Percentiles rank a stretch among this genome's conserved stretches.
Conservation (phyloP, 2,888 invertebrate genomes). For the Synergus itoensis region DNA sequence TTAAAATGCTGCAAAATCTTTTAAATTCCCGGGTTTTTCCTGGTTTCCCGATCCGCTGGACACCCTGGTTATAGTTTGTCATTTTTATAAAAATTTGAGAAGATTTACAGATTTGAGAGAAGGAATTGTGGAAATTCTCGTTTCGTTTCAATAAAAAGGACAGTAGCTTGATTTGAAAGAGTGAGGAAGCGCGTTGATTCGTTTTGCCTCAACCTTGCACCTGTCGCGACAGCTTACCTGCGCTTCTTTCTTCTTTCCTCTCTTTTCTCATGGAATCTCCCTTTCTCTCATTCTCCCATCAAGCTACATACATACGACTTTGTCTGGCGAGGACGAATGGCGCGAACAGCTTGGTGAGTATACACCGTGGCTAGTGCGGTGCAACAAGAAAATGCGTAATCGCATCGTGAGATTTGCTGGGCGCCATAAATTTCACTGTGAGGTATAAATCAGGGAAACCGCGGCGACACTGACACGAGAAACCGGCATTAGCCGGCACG, state of each 20-base stretch:
- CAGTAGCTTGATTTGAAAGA: background rate
- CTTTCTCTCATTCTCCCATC: conserved; percentile 5
- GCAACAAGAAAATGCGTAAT: conserved; percentile 53
- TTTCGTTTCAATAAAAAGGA: background rate
- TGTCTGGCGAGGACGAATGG: conserved; percentile 9
- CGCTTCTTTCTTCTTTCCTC: conserved; percentile 34
- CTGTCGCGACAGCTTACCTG: conserved; percentile 43
- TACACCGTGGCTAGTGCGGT: conserved; percentile 41
- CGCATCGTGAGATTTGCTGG: conserved; percentile 51
- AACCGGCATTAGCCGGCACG: conserved; percentile 52
- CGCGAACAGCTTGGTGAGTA: conserved; percentile 43
- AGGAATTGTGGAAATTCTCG: background rate
- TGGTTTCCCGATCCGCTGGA: too few relatives aligned
- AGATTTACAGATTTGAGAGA: background rate
- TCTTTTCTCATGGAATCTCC: conserved; percentile 1
- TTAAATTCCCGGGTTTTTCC: too few relatives aligned
- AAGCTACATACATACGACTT: background rate
- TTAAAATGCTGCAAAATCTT: too few relatives aligned
- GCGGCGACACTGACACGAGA: conserved; percentile 55
- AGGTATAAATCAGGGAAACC: conserved; percentile 59
- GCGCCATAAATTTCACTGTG: conserved; percentile 56
- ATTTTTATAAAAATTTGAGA: too few relatives aligned
- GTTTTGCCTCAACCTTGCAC: conserved; percentile 37
- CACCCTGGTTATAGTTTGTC: too few relatives aligned
- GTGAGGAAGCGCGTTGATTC: conserved; percentile 25